phyloP scores from a whole-genome alignment of 2,797 vertebrate genomes.

The Ataeniobius toweri region DNA sequence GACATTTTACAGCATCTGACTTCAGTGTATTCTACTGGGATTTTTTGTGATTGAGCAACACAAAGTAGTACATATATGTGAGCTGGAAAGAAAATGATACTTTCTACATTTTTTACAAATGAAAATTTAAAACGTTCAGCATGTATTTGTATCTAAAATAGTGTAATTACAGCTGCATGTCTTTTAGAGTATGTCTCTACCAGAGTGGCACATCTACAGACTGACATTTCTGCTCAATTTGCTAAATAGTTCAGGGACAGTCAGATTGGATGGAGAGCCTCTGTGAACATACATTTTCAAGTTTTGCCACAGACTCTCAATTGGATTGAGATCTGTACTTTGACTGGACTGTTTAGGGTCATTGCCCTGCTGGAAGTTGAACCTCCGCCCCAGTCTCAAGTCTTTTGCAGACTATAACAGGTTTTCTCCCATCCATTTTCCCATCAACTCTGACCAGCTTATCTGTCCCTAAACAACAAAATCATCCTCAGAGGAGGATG shows the following conservation, averaged over 20 bases:
- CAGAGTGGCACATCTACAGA: background rate
- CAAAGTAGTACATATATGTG: background rate
- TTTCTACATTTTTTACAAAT: background rate
- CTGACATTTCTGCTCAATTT: background rate
- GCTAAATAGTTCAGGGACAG: background rate
- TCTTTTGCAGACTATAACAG: background rate
- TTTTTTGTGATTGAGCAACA: background rate
- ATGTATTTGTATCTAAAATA: background rate
- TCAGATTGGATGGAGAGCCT: background rate
- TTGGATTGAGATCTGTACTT: background rate
- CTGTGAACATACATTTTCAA: background rate
- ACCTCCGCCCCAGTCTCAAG: no score
- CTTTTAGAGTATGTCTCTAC: background rate
- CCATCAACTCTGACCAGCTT: background rate
- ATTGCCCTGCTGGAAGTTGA: no score
- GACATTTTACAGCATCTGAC: background rate
- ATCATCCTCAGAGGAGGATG: background rate
- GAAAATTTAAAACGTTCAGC: background rate
- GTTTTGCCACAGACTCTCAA: background rate
- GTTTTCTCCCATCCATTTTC: background rate
- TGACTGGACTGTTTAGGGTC: background rate
- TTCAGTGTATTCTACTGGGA: background rate
- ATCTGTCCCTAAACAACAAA: background rate
- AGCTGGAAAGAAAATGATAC: background rate
- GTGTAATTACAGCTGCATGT: background rate